Evolutionary conservation across 2,797 vertebrate species (phyloP).

Genomic region (Cossypha caffra): DNA sequence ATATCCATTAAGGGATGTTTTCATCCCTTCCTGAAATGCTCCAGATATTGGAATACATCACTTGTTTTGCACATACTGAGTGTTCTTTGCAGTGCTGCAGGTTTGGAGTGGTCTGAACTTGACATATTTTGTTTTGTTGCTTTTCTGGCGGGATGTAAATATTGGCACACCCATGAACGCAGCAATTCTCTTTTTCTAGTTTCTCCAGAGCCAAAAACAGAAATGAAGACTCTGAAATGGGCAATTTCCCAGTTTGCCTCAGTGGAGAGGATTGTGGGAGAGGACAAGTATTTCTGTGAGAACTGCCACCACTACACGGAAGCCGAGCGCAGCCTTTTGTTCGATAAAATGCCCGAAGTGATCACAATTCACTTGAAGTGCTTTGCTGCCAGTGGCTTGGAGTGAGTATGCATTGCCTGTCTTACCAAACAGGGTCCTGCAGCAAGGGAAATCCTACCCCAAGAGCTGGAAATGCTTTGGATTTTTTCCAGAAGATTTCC

Average conservation of each 20-base stretch:
- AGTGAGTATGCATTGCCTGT: conserved; percentile 81
- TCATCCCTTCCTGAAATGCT: neutral
- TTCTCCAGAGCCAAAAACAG: conserved; percentile 94
- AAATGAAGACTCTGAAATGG: conserved; percentile 93
- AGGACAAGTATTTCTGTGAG: conserved; percentile 99
- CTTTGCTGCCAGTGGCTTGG: conserved; percentile 92
- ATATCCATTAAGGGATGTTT: neutral
- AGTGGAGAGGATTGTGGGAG: conserved; percentile 95
- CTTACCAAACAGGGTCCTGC: neutral
- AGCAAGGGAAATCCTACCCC: neutral
- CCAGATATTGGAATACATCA: neutral
- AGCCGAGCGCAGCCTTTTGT: conserved; percentile 95
- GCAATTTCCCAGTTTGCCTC: conserved; percentile 97
- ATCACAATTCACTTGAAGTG: conserved; percentile 98
- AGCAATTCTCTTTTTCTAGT: conserved; percentile 75
- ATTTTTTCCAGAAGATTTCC: neutral
- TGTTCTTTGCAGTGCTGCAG: neutral
- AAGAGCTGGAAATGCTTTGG: neutral
- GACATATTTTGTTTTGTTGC: neutral
- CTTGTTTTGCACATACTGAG: neutral
- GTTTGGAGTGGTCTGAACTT: neutral
- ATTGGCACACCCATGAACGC: neutral
- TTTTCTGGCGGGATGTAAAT: neutral
- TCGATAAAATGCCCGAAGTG: conserved; percentile 96
- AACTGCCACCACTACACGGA: conserved; percentile 96